Conservation (phyloP, 92 coral and sea anemone genomes). For the Heteractis magnifica region DNA sequence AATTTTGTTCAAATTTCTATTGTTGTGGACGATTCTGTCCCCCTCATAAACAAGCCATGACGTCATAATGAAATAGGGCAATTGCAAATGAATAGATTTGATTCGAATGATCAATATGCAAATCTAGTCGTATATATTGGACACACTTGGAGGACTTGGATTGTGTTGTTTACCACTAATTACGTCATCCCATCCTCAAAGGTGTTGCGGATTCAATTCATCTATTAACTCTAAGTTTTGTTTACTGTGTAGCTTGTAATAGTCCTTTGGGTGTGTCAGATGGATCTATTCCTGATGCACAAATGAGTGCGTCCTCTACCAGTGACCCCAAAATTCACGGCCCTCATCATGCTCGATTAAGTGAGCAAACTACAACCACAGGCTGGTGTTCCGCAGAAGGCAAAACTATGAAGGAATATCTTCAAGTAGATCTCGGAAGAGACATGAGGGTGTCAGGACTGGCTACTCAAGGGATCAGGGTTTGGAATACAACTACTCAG, state of each 20-base stretch:
- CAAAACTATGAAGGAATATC: constrained; percentile 55
- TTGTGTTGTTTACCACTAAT: too few relatives aligned
- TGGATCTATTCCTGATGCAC: constrained; percentile 64
- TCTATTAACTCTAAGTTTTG: background rate
- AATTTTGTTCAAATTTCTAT: too few relatives aligned
- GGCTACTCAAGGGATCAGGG: constrained; percentile 73
- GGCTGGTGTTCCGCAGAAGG: constrained; percentile 78
- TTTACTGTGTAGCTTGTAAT: constrained; percentile 45
- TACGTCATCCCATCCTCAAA: too few relatives aligned
- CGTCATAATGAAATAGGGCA: too few relatives aligned
- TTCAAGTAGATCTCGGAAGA: constrained; percentile 72
- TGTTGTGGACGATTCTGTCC: too few relatives aligned
- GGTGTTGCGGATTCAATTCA: background rate
- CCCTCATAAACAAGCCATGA: too few relatives aligned
- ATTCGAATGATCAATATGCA: too few relatives aligned
- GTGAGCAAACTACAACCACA: constrained; percentile 36
- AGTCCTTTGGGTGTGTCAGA: constrained; percentile 59
- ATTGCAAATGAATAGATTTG: too few relatives aligned
- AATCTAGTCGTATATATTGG: too few relatives aligned
- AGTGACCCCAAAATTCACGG: constrained; percentile 40
- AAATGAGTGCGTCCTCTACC: constrained; percentile 67
- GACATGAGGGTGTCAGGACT: constrained; percentile 72
- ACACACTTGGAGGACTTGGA: too few relatives aligned
- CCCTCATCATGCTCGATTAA: constrained; percentile 66
- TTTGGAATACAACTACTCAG: constrained; percentile 50